phyloP scores from a whole-genome alignment of 2,113 vertebrate species.

The Hippolais icterina region DNA sequence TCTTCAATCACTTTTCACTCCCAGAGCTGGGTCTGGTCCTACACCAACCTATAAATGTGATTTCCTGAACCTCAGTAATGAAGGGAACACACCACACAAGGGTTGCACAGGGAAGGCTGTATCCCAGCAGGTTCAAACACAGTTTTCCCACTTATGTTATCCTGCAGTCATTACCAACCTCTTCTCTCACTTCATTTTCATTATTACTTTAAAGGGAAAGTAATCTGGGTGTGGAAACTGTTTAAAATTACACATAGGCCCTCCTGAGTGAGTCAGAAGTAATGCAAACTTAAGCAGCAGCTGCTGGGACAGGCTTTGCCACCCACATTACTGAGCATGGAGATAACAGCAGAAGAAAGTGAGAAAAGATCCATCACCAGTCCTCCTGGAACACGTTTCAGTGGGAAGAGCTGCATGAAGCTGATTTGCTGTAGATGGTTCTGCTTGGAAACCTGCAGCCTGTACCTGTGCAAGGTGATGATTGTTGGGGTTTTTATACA shows the following conservation, averaged over 20 bases:
- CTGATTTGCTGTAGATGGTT: neutral
- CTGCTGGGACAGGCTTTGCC: constrained; percentile 52
- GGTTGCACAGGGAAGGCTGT: neutral
- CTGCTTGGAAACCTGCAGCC: neutral
- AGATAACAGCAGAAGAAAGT: neutral
- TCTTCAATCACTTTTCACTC: neutral
- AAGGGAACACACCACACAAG: neutral
- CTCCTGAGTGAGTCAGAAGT: constrained; percentile 72
- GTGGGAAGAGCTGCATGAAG: neutral
- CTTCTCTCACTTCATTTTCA: neutral
- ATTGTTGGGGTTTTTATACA: neutral
- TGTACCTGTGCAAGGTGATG: neutral
- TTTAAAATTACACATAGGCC: constrained; percentile 58
- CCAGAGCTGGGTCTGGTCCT: neutral
- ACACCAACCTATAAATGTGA: neutral
- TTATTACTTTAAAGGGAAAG: constrained; percentile 25
- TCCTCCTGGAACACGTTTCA: neutral
- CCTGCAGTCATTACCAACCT: neutral
- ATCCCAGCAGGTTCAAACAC: neutral
- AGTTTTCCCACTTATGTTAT: neutral
- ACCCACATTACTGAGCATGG: neutral
- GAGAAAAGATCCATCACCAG: neutral
- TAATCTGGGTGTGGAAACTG: constrained; percentile 39
- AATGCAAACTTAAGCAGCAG: constrained; percentile 61
- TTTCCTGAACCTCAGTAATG: neutral